Evolutionary conservation across 1,140 invertebrate genomes (phyloP), one percentile per base, ranked within the genome.

Genomic region (Trichonephila clavata): DNA sequence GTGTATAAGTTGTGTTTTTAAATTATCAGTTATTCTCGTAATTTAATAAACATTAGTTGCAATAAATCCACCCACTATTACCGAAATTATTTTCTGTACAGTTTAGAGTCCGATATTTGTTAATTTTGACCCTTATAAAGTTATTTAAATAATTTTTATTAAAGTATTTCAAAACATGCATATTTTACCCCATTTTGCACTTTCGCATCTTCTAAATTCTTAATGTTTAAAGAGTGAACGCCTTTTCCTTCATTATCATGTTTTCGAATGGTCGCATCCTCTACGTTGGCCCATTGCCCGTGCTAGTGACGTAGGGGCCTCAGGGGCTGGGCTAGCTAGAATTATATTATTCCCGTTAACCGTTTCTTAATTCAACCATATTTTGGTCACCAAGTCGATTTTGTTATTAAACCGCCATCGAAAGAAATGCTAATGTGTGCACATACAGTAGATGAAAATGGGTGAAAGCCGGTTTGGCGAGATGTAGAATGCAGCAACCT

Each of bases 381-480:
- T 14, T 59, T 84, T 59, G n/a, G 21, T 60, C 83, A 21, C 83
- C 39, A 60, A n/a, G 50, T 84, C 83, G 10, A 77, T 77, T 77
- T 32, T 50, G 14, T 32, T 77, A 77, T 39, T 77, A 77, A 39
- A 32, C 16, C 21, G 71, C 16, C 71, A 18, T 63, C 81, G 18
- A 84, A 57, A 50, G 10, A 16, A 63, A 32, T n/a, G n/a, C 27
- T 18, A 21, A 50, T 27, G 86, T 57, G 21, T 63, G n/a, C n/a
- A 39, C 32, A 39, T 39, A 60, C 27, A 24, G 21, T 27, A 13
- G 5, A 27, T 27, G 81, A 60, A 32, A 84, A 84, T 84, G 50
- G 57, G 20, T 50, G 27, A 71, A 86, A 92, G 61, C 91, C 91
- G 91, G 91, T 92, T 92, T 92, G 91, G 91, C 91, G 91, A 92